Evolutionary conservation across 2,888 invertebrate species (phyloP), one percentile per base, ranked within the genome.

Genomic region (Apodemia hepburni): DNA sequence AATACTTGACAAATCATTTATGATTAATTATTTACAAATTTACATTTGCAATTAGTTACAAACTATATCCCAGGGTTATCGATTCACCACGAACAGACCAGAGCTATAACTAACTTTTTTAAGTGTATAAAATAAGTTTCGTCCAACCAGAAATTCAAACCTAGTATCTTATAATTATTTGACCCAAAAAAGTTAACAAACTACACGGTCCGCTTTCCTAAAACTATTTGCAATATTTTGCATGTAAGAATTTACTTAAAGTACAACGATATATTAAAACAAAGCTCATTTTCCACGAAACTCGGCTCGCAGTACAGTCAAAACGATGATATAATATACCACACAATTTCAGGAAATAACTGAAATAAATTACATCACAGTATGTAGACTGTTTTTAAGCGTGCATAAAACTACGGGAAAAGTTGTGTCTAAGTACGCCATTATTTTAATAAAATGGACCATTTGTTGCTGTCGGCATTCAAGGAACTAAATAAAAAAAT

Each of bases 391-490:
- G 47, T 58, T 61, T 42, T 61, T 58, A 61, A 61, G 61, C 47
- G 58, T 58, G 47, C 62, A 61, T 64, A 64, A 47, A 65, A 64
- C 68, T 65, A 65, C 67, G 67, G 71, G 72, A 69, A 73, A 72
- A 72, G 70, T 70, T 69, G 70, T 70, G 71, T 72, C 71, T 75
- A 74, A 75, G 75, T 75, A 69, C 68, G 73, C 73, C 73, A 73
- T 77, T 76, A 75, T 70, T 74, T 70, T 66, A 69, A 68, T 68
- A 70, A 71, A 76, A 77, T 74, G 73, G 73, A 66, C 73, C 72
- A 75, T 77, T 76, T 73, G 71, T 77, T 67, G 66, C 66, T 71
- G 73, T 70, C 69, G 69, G 72, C 68, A 71, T 72, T 71, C 73
- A 65, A 64, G 64, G 62, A 59, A 65, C 54, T 61, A 65, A 65